Evolutionary conservation across 2,888 invertebrate species (phyloP).

Genomic region (Thymelicus acteon): DNA sequence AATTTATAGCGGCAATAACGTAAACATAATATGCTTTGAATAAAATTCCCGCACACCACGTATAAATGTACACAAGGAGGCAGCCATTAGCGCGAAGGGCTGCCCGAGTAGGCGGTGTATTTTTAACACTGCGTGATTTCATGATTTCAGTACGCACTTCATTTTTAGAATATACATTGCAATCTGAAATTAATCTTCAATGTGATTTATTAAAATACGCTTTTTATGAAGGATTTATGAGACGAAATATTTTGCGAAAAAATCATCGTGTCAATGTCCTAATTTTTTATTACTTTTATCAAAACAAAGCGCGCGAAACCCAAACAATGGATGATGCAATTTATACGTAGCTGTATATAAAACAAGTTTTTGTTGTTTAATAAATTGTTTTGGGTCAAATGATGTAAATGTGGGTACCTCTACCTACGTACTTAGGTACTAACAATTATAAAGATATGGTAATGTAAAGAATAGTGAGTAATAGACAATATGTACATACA

Average conservation of each 20-base stretch:
- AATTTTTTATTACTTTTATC: neutral
- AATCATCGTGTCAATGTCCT: neutral
- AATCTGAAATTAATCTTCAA: constrained; percentile 44
- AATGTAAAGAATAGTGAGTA: too few species aligned
- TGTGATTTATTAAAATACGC: constrained; percentile 38
- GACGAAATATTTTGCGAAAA: neutral
- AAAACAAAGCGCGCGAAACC: neutral
- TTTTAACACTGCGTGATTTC: constrained; percentile 64
- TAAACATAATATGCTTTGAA: constrained; percentile 40
- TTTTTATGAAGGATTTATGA: constrained; percentile 16
- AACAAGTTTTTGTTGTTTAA: neutral
- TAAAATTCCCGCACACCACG: constrained; percentile 38
- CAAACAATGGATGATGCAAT: neutral
- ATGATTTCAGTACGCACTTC: constrained; percentile 60
- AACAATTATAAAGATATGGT: too few species aligned
- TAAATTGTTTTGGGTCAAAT: too few species aligned
- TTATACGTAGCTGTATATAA: too few species aligned
- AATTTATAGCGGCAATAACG: constrained; percentile 41
- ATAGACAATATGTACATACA: too few species aligned
- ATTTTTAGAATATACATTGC: constrained; percentile 61
- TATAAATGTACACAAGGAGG: constrained; percentile 23
- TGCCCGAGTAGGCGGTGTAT: constrained; percentile 47
- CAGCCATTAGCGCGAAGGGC: constrained; percentile 35
- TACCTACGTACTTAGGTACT: too few species aligned
- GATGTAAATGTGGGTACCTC: too few species aligned